A percentile compares a stretch with the other conserved stretches of the same genome.
These are phyloP conservation scores for Agrypnus murinus DNA, from an alignment of 2,888 invertebrate species.

Conservation along the genomic window DNA sequence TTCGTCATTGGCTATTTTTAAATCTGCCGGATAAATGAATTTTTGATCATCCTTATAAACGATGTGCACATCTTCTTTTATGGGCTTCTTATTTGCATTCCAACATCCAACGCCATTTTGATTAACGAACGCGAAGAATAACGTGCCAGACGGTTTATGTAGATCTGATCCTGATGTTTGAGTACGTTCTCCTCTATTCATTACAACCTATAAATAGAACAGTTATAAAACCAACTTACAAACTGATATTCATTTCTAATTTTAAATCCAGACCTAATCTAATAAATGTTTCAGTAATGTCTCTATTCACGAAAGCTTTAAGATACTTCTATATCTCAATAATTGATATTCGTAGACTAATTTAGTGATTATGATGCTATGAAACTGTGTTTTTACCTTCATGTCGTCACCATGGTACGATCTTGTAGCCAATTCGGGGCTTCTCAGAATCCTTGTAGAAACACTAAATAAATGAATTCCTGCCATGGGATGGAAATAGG, in stretches of 20 bases:
- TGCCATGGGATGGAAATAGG: constrained; percentile 87
- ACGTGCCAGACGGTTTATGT: constrained; percentile 75
- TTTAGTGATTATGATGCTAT: no score
- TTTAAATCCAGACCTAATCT: no score
- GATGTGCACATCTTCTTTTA: constrained; percentile 72
- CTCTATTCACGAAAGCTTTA: no score
- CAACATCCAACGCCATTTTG: constrained; percentile 85
- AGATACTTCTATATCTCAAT: no score
- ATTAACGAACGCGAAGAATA: constrained; percentile 83
- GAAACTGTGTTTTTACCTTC: constrained; percentile 62
- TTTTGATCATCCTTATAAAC: constrained; percentile 76
- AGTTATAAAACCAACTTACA: no score
- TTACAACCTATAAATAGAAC: constrained; percentile 72
- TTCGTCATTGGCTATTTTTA: constrained; percentile 77
- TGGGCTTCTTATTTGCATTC: constrained; percentile 74
- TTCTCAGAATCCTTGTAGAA: constrained; percentile 77
- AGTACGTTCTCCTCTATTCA: constrained; percentile 77
- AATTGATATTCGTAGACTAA: no score
- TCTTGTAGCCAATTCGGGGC: constrained; percentile 73
- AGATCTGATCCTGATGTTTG: constrained; percentile 83
- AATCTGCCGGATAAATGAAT: constrained; percentile 83
- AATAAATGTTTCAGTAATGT: no score
- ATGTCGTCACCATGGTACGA: constrained; percentile 74
- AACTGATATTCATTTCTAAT: neutral
- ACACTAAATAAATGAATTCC: constrained; percentile 83